Evolutionary conservation across 1,140 invertebrate species (phyloP).

Genomic region (Pseudoatta argentina): DNA sequence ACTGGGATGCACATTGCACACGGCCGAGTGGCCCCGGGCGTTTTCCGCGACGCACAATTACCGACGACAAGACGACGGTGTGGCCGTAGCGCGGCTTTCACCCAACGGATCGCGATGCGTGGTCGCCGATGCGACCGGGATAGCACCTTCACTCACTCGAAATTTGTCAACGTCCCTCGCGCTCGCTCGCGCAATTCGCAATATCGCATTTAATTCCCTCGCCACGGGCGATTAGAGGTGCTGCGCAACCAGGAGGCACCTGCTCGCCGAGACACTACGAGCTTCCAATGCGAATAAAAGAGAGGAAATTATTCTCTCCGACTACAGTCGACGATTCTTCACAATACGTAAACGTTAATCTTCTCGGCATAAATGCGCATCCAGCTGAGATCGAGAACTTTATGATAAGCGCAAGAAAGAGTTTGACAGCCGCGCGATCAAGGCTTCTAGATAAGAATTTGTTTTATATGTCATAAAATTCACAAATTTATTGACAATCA

Average conservation of each 20-base stretch:
- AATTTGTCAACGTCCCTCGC: conserved; percentile 63
- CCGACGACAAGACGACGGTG: conserved; percentile 41
- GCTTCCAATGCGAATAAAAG: conserved; percentile 2
- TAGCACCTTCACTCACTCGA: conserved; percentile 43
- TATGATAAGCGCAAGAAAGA: neutral
- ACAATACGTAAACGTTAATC: conserved; percentile 13
- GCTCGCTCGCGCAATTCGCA: conserved; percentile 4
- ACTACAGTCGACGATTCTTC: neutral
- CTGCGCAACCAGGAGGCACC: conserved; percentile 31
- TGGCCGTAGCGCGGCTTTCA: conserved; percentile 69
- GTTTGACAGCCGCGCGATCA: neutral
- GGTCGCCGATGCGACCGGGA: conserved; percentile 46
- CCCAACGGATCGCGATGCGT: conserved; percentile 51
- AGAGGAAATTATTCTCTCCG: neutral
- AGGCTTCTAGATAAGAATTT: neutral
- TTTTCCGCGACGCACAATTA: conserved; percentile 65
- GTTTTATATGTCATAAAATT: neutral
- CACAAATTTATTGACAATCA: neutral
- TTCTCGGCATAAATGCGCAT: neutral
- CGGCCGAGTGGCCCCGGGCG: conserved; percentile 35
- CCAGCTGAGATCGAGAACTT: neutral
- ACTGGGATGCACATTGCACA: neutral
- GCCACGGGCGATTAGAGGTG: conserved; percentile 33
- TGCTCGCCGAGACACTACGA: conserved; percentile 14
- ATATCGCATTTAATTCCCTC: conserved; percentile 44